Evolutionary conservation across 2,797 vertebrate genomes (phyloP).

Genomic region (Psittacula derbiana): DNA sequence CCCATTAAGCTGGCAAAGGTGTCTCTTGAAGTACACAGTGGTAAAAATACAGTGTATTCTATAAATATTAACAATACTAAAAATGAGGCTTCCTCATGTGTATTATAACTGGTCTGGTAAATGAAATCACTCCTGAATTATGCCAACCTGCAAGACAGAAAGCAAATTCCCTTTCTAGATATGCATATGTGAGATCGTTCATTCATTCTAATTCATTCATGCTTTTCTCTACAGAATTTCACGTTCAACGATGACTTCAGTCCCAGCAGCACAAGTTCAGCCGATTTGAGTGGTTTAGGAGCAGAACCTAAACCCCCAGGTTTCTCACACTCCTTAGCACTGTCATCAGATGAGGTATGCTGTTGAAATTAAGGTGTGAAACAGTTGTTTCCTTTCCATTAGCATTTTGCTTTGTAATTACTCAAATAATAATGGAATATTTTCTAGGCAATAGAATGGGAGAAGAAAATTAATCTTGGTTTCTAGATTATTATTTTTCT

Average conservation of each 20-base stretch:
- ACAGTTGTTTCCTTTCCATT: not conserved
- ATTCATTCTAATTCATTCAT: not conserved
- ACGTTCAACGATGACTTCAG: constrained; percentile 86
- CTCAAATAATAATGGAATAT: not conserved
- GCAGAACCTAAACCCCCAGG: constrained; percentile 83
- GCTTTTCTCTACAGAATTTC: constrained; percentile 81
- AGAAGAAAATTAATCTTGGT: not conserved
- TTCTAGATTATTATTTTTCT: not conserved
- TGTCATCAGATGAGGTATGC: constrained; percentile 93
- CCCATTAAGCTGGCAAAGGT: not conserved
- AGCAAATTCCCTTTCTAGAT: not conserved
- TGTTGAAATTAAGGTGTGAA: not conserved
- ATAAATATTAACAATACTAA: not conserved
- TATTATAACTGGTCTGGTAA: not conserved
- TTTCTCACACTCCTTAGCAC: constrained; percentile 77
- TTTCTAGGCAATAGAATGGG: not conserved
- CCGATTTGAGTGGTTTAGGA: constrained; percentile 87
- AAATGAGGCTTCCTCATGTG: not conserved
- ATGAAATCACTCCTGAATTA: constrained; percentile 18
- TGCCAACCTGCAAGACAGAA: constrained; percentile 5
- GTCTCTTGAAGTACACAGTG: not conserved
- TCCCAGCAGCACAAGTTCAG: constrained; percentile 91
- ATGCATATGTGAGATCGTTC: not conserved
- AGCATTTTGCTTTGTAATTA: not conserved
- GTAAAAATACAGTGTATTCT: not conserved